These are phyloP conservation scores for Elysia crispata DNA, from an alignment of 2,888 invertebrate species.

Conservation along the genomic window DNA sequence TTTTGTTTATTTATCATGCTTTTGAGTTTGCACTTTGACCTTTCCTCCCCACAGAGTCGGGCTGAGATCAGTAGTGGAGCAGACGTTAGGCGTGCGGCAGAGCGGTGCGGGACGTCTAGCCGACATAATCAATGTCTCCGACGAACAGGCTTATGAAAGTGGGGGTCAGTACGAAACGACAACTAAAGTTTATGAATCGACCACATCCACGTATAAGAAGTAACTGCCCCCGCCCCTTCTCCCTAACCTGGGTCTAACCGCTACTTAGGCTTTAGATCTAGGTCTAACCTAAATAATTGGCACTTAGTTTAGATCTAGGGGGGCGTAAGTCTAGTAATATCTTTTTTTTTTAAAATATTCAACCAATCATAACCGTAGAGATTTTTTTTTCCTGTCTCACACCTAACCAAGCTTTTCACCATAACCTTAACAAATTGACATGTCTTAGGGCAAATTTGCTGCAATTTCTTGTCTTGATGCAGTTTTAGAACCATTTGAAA, in stretches of 20 bases:
- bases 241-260: too few species aligned
- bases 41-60: slow-evolving; percentile 53
- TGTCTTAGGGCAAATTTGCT: background rate
- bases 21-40: slow-evolving; percentile 4
- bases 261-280: background rate
- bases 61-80: slow-evolving; percentile 66
- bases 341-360: background rate
- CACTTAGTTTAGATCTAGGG: too few species aligned
- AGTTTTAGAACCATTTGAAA: too few species aligned
- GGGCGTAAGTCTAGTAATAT: background rate
- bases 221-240: too few species aligned
- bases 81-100: slow-evolving; percentile 65
- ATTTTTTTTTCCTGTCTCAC: background rate
- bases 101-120: slow-evolving; percentile 65
- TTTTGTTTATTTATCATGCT: background rate
- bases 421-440: background rate
- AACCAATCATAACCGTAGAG: background rate
- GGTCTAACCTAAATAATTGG: background rate
- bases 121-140: slow-evolving; percentile 63
- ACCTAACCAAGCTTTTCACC: background rate
- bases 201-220: too few species aligned
- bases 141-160: slow-evolving; percentile 40
- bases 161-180: slow-evolving; percentile 39
- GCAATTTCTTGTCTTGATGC: too few species aligned
- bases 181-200: too few species aligned